These are phyloP conservation scores for Isoperla grammatica DNA, from an alignment of 2,888 invertebrate species.

Conservation along the genomic window DNA sequence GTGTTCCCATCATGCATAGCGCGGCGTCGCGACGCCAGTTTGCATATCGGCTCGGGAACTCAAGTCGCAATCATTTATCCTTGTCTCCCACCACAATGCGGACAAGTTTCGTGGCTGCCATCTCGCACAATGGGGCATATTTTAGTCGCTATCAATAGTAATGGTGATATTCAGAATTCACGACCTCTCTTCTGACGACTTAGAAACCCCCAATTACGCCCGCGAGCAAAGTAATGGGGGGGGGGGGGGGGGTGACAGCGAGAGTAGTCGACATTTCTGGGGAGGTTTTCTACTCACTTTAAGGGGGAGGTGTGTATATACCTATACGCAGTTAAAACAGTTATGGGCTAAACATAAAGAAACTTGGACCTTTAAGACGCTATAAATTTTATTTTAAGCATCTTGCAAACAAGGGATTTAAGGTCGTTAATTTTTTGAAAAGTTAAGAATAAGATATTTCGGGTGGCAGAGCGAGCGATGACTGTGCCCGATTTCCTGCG, in stretches of 20 bases:
- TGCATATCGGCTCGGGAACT: slow-evolving; percentile 20
- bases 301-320: not conserved
- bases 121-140: not conserved
- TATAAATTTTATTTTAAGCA: slow-evolving; percentile 16
- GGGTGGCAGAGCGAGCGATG: not conserved
- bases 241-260: not conserved
- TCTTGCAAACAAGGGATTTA: slow-evolving; percentile 15
- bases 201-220: slow-evolving; percentile 11
- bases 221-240: not conserved
- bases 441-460: not conserved
- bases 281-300: not conserved
- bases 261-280: too few species aligned
- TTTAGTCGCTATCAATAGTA: slow-evolving; percentile 4
- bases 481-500: slow-evolving; percentile 1
- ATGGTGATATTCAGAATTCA: slow-evolving; percentile 15
- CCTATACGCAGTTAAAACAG: slow-evolving; percentile 3
- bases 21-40: slow-evolving; percentile 29
- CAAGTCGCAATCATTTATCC: slow-evolving; percentile 5
- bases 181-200: not conserved
- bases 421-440: slow-evolving; percentile 2
- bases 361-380: slow-evolving; percentile 6
- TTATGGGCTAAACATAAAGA: slow-evolving; percentile 9
- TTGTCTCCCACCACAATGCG: slow-evolving; percentile 4
- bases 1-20: slow-evolving; percentile 43
- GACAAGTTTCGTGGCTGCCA: slow-evolving; percentile 3